Evolutionary conservation across 2,113 vertebrate species (phyloP), one percentile per base, ranked within the genome.

Genomic region (Numenius arquata): DNA sequence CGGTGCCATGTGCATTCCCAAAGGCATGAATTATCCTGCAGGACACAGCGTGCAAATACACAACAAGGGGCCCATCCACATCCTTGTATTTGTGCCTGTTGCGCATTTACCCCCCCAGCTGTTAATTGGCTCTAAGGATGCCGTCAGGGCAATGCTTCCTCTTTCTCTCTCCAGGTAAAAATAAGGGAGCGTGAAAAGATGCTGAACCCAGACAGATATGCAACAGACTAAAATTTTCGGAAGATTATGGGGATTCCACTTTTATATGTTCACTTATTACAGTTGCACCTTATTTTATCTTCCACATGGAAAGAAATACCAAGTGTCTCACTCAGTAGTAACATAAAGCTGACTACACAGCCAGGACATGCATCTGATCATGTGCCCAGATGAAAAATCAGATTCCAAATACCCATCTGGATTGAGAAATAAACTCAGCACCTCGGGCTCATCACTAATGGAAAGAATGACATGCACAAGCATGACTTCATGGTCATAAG

Each of bases 391-490:
- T 40, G 34, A 85, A 89, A 96, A 88, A 58, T 20, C 29, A 77
- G 32, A 48, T 55, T 90, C 55, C 71, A 93, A 78, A 85, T 65
- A 68, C 43, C 55, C 83, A 73, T 85, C 70, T 87, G 72, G 65
- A 88, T 52, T 80, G 38, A 70, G 82, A 73, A 91, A 79, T 29
- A 67, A 92, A 83, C 68, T 91, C 88, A 73, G 43, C 48, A 74
- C 53, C 18, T 86, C 62, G 3, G 47, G 62, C 48, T 95, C 80
- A 75, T 93, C 72, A 30, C 52, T 92, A 78, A 75, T 84, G 92
- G 96, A 97, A 97, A 93, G 78, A 94, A 96, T 94, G 82, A 96
- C 40, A 84, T 7, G 23, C 36, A 79, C 19, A 85, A 62, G 32
- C 62, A 55, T 92, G 91, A 96, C 80, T 92, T 92, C 89, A 91